A percentile compares a stretch with the other conserved stretches of the same genome.
These are phyloP conservation scores for Amphiduros pacificus DNA, from an alignment of 2,888 invertebrate genomes.

Conservation along the genomic window DNA sequence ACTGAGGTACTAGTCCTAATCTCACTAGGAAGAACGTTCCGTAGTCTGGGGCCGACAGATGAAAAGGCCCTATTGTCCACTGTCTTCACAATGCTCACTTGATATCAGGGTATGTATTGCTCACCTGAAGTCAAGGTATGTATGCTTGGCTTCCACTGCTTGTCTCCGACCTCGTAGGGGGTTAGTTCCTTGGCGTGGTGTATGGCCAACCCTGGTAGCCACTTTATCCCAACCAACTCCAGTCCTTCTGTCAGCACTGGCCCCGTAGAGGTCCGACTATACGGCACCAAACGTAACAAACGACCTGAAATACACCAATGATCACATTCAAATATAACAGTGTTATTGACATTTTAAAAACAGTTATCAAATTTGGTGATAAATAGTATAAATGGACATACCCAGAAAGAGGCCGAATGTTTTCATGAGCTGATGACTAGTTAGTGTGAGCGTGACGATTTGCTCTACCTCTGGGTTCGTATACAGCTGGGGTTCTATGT, in stretches of 20 bases:
- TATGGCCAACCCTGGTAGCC: conserved; percentile 42
- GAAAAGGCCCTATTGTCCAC: too few species aligned
- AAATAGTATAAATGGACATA: conserved; percentile 25
- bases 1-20: too few species aligned
- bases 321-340: too few species aligned
- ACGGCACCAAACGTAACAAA: conserved; percentile 41
- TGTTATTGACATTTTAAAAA: too few species aligned
- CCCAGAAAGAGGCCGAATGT: conserved; percentile 46
- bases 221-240: conserved; percentile 53
- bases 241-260: conserved; percentile 21
- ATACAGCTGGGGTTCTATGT: conserved; percentile 41
- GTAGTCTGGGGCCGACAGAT: too few species aligned
- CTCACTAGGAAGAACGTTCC: too few species aligned
- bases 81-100: not conserved
- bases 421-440: conserved; percentile 43
- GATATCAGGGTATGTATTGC: not conserved
- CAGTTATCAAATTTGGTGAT: too few species aligned
- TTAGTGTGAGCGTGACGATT: conserved; percentile 42
- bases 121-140: conserved; percentile 45
- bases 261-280: conserved; percentile 27
- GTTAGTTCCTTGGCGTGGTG: conserved; percentile 54
- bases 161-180: conserved; percentile 51
- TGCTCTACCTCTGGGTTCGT: conserved; percentile 52
- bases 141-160: conserved; percentile 46
- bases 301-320: too few species aligned